Evolutionary conservation across 2,888 invertebrate genomes (phyloP), one percentile per base, ranked within the genome.

Genomic region (Cheilosia vulpina): DNA sequence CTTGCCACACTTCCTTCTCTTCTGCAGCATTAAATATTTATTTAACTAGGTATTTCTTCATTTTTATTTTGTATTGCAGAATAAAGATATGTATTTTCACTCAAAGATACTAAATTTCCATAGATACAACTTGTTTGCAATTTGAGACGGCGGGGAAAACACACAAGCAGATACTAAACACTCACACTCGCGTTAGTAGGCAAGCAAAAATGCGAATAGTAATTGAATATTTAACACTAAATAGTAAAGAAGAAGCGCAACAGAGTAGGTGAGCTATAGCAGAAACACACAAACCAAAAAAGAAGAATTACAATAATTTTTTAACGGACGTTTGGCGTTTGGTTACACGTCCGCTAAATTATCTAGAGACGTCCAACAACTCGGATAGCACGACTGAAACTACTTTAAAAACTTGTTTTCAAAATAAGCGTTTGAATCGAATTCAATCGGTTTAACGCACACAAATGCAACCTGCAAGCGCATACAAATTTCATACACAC

Each of bases 331-430:
- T 66, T 71, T 60, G 11, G 66, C 47, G 27, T 77, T 71, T 66
- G 11, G 11, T 31, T 5, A 24, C 45, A 52, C 80, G 55, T 80
- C 84, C 84, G 84, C 60, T 66, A 31, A 60, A 1, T 47, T 6
- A 6, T 13, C 38, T 34, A 52, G 34, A 68, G 41, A 81, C 91
- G 90, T 91, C 92, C 90, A 90, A 88, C 90, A 89, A 89, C 90
- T 89, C 89, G 88, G 90, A 89, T 90, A 91, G 89, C 90, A 89
- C 90, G 90, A 91, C 90, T 89, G 90, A 91, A 91, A 92, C 91
- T 91, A 89, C 89, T 89, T 88, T 91, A 88, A 90, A 91, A 92
- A 92, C 92, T 91, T 90, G 91, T 92, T 92, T 92, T 90, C 87
- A 89, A 89, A 80, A 80, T 75, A 83, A 84, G 73, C 78, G 83